A percentile compares a stretch with the other conserved stretches of the same genome.
Evolutionary conservation across 2,797 vertebrate species (phyloP).

Genomic region (Chromobotia macracanthus): DNA sequence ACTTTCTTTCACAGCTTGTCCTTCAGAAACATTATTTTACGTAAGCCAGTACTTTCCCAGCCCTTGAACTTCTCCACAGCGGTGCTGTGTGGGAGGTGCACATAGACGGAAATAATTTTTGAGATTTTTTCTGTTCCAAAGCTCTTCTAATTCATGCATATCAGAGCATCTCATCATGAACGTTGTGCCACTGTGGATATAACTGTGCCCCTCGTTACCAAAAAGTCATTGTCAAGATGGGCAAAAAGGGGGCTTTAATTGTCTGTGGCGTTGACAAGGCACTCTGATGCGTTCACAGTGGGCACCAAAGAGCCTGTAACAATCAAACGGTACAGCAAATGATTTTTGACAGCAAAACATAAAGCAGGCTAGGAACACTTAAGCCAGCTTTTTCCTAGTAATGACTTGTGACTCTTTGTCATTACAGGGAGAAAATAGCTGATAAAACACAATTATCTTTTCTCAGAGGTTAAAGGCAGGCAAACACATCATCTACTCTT

Average conservation of each 20-base stretch:
- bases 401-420: not conserved
- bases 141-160: constrained; percentile 45
- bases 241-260: constrained; percentile 36
- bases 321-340: constrained; percentile 13
- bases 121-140: constrained; percentile 29
- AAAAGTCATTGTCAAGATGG: constrained; percentile 46
- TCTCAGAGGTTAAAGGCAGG: not conserved
- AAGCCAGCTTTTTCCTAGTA: not conserved
- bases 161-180: constrained; percentile 43
- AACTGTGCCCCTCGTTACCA: constrained; percentile 50
- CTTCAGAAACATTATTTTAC: constrained; percentile 16
- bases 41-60: constrained; percentile 19
- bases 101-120: constrained; percentile 1
- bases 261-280: constrained; percentile 24
- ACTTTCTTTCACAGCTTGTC: not conserved
- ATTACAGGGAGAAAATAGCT: not conserved
- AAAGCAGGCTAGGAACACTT: not conserved
- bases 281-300: not conserved
- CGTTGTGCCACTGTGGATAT: constrained; percentile 25
- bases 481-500: not conserved
- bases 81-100: constrained; percentile 23
- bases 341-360: not conserved
- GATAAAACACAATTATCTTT: not conserved
- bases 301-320: constrained; percentile 12
- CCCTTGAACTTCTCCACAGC: not conserved